Percentiles rank a stretch among this genome's conserved stretches.
These are phyloP conservation scores for Himalopsyche japonica DNA, from an alignment of 2,888 invertebrate species.

Conservation along the genomic window DNA sequence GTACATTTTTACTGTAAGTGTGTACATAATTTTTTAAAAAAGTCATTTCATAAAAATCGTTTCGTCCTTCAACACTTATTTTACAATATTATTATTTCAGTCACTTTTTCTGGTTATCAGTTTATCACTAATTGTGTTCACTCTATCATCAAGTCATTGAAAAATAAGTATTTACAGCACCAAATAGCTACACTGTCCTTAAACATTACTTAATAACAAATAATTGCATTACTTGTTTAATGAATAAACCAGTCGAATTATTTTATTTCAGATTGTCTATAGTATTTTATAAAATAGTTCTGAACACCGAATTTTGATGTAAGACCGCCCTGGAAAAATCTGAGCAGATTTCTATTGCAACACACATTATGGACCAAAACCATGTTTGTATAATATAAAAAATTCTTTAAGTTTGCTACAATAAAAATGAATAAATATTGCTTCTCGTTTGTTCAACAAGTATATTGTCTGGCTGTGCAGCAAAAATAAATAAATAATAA, in stretches of 20 bases:
- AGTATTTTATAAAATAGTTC: not conserved
- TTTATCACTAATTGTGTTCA: not conserved
- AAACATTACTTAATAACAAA: not conserved
- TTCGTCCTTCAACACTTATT: not conserved
- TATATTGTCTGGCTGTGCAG: no score
- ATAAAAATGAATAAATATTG: no score
- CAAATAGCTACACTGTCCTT: not conserved
- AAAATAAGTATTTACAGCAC: not conserved
- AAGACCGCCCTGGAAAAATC: not conserved
- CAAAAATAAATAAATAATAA: no score
- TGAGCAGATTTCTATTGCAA: not conserved
- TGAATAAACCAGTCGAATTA: not conserved
- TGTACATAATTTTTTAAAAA: slow-evolving; percentile 23
- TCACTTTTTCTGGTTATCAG: not conserved
- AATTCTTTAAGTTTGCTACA: no score
- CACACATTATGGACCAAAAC: not conserved
- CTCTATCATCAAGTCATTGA: not conserved
- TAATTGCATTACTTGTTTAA: not conserved
- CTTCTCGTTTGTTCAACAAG: no score
- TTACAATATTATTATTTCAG: not conserved
- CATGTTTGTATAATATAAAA: not conserved
- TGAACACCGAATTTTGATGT: not conserved
- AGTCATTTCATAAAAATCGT: slow-evolving; percentile 29
- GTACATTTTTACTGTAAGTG: slow-evolving; percentile 14
- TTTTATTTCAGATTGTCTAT: not conserved